Conservation (phyloP, 2,113 vertebrate species). For the Podiceps cristatus region DNA sequence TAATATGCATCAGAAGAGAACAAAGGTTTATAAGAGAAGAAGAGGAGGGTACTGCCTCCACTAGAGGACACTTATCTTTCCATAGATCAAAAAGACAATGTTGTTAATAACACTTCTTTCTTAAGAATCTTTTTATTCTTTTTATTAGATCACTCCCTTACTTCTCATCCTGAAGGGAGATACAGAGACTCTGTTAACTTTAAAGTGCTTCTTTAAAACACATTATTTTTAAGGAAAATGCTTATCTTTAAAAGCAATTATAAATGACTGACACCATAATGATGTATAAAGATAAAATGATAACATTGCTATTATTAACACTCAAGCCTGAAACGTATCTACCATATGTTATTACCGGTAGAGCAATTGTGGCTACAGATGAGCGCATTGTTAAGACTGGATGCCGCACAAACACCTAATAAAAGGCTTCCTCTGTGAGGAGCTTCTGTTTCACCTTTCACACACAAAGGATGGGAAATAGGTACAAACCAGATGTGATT, state of each 20-base stretch:
- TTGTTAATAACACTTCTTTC: not conserved
- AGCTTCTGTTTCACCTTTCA: not conserved
- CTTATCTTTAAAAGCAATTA: not conserved
- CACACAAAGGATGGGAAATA: not conserved
- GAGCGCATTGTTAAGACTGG: not conserved
- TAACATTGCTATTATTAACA: not conserved
- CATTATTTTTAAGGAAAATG: not conserved
- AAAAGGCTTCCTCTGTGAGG: not conserved
- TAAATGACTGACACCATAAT: not conserved
- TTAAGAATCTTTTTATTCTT: not conserved
- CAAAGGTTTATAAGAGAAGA: slow-evolving; percentile 66
- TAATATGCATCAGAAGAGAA: slow-evolving; percentile 74
- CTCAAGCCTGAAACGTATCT: not conserved
- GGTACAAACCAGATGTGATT: not conserved
- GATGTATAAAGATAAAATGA: not conserved
- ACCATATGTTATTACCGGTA: not conserved
- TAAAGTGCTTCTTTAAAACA: not conserved
- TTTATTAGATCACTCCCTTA: not conserved
- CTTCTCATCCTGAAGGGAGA: not conserved
- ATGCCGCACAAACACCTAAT: not conserved
- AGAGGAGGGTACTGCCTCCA: slow-evolving; percentile 17
- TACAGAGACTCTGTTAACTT: not conserved
- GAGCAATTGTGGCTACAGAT: not conserved
- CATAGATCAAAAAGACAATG: slow-evolving; percentile 38
- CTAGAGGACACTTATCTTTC: slow-evolving; percentile 29